Evolutionary conservation across 2,113 vertebrate genomes (phyloP), one percentile per base, ranked within the genome.

Genomic region (Marmota flaviventris): DNA sequence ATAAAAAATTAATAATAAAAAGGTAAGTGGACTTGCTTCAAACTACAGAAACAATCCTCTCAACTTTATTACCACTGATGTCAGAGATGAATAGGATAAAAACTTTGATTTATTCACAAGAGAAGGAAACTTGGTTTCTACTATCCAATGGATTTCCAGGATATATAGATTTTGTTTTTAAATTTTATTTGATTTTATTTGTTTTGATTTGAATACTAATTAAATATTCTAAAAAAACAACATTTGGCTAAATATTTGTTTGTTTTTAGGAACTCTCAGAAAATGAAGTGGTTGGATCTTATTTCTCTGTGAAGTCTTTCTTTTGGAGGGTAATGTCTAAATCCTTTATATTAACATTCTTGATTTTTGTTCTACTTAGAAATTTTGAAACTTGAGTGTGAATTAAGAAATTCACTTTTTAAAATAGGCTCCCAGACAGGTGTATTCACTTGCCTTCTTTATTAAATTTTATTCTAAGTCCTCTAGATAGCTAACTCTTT

Each of bases 291-390:
- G 45, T 96, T 95, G 97, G 97, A 98, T 97, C 96, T 97, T 97
- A 97, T 97, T 97, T 97, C 93, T 97, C 98, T 97, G 92, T 97
- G 98, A 98, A 97, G 97, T 98, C 97, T 97, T 97, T 97, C 98
- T 98, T 97, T 98, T 97, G 96, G 97, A 97, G 97, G 97, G 97
- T 98, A 98, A 98, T 79, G 93, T 98, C 85, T 82, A 39, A 92
- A 97, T 90, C 8, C 42, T 95, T 97, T 96, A 88, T 93, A 75
- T 87, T 87, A 85, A 90, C 94, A 67, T 75, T 91, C 67, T 92
- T 92, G 53, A 56, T 20, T 94, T 92, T 25, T 16, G 27, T 93
- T 96, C 81, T 89, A 20, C 63, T 32, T 90, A 90, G 67, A 85
- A 67, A 92, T 73, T 87, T 95, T 85, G 37, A 88, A 89, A 95